A percentile compares a stretch with the other conserved stretches of the same genome.
These are phyloP conservation scores for Spilosoma lubricipeda DNA, from an alignment of 2,888 invertebrate species.

Conservation along the genomic window DNA sequence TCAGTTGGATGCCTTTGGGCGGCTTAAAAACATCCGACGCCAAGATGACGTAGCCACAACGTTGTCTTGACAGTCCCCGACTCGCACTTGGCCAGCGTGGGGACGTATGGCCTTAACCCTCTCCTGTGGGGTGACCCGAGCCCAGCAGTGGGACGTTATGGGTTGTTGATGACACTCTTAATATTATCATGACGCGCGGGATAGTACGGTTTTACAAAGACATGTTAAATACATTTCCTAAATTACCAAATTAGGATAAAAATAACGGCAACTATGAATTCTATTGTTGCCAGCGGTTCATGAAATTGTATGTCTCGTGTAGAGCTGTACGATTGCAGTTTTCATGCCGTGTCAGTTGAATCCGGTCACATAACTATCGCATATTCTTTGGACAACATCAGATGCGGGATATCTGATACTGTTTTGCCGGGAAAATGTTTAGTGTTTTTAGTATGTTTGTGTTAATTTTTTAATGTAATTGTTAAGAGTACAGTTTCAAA, in stretches of 20 bases:
- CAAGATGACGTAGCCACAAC: no score
- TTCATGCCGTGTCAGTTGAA: slow-evolving; percentile 21
- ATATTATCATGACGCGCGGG: neutral
- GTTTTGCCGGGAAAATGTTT: neutral
- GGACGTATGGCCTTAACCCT: no score
- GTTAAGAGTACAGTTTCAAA: neutral
- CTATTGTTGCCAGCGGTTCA: slow-evolving; percentile 16
- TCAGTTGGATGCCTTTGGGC: no score
- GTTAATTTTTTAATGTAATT: neutral
- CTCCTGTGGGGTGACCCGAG: no score
- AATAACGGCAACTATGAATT: slow-evolving; percentile 1
- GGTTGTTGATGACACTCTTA: no score
- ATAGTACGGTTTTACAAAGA: neutral
- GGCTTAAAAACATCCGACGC: no score
- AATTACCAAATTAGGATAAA: slow-evolving; percentile 6
- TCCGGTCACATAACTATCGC: slow-evolving; percentile 30
- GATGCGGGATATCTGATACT: neutral
- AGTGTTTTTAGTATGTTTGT: neutral
- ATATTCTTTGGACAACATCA: slow-evolving; percentile 15
- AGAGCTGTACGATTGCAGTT: slow-evolving; percentile 23
- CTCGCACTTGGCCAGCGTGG: no score
- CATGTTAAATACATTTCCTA: neutral
- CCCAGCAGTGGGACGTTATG: no score
- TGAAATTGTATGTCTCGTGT: slow-evolving; percentile 28
- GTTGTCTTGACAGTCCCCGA: no score